Evolutionary conservation across 2,888 invertebrate species (phyloP).

Genomic region (Agrotis exclamationis): DNA sequence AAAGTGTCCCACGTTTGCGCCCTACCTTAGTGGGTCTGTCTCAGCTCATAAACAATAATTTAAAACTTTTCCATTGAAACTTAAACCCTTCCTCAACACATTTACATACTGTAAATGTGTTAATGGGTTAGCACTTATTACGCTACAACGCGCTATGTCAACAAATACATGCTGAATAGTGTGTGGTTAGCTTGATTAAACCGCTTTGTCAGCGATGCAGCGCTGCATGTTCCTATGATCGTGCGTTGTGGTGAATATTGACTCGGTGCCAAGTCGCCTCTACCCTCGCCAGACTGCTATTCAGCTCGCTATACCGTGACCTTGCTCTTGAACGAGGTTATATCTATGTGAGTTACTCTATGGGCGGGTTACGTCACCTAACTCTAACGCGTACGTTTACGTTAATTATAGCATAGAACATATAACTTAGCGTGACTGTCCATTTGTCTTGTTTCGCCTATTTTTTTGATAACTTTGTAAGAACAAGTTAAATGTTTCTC

Average conservation of each 20-base stretch:
- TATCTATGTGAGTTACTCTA: conserved; percentile 1
- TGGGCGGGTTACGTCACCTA: conserved; percentile 14
- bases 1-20: no score
- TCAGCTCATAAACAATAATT: neutral
- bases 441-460: neutral
- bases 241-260: conserved; percentile 24
- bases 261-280: conserved; percentile 38
- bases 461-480: neutral
- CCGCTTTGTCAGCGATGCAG: conserved; percentile 14
- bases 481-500: neutral
- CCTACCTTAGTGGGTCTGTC: no score
- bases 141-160: conserved; percentile 1
- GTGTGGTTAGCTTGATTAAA: conserved; percentile 14
- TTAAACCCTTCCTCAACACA: no score
- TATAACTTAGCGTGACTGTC: neutral
- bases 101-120: neutral
- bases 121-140: neutral
- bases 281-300: conserved; percentile 29
- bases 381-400: conserved; percentile 13
- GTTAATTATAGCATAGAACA: conserved; percentile 6
- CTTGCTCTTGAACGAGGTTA: conserved; percentile 42
- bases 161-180: conserved; percentile 1
- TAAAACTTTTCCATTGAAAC: neutral
- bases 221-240: neutral
- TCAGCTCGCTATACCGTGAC: conserved; percentile 21